phyloP scores from a whole-genome alignment of 2,113 vertebrate genomes.

The Cervus canadensis region DNA sequence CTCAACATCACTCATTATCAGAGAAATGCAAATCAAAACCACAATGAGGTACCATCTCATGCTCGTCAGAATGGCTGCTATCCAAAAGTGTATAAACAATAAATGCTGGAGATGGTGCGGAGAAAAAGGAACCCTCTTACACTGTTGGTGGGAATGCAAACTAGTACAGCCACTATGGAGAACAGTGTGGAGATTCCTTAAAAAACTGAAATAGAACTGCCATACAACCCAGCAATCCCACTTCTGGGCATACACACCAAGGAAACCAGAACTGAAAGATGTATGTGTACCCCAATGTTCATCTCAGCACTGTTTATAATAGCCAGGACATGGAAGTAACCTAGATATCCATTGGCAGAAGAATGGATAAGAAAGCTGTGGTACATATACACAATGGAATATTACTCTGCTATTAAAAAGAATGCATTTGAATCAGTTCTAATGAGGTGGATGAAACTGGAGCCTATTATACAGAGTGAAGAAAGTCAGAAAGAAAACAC shows the following conservation, averaged over 20 bases:
- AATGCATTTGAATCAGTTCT: not conserved
- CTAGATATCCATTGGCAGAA: fast-evolving
- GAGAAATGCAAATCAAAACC: not conserved
- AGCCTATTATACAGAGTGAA: not conserved
- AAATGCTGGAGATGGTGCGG: not conserved
- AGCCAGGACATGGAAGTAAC: not conserved
- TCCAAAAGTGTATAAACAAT: not conserved
- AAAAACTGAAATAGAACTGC: not conserved
- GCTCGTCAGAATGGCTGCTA: not conserved
- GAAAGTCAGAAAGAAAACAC: not conserved
- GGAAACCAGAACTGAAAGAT: not conserved
- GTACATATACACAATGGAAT: not conserved
- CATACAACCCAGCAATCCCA: fast-evolving
- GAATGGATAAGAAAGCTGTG: not conserved
- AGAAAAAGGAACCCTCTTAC: not conserved
- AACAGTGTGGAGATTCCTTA: not conserved
- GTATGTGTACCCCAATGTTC: not conserved
- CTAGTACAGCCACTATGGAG: not conserved
- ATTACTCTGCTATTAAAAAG: not conserved
- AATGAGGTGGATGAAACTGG: not conserved
- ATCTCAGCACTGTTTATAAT: not conserved
- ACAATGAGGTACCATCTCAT: not conserved
- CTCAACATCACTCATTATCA: not conserved
- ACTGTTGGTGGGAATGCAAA: not conserved
- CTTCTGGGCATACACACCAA: not conserved